A percentile compares a stretch with the other conserved stretches of the same genome.
Evolutionary conservation across 2,113 vertebrate species (phyloP).

Genomic region (Archocentrus centrarchus): DNA sequence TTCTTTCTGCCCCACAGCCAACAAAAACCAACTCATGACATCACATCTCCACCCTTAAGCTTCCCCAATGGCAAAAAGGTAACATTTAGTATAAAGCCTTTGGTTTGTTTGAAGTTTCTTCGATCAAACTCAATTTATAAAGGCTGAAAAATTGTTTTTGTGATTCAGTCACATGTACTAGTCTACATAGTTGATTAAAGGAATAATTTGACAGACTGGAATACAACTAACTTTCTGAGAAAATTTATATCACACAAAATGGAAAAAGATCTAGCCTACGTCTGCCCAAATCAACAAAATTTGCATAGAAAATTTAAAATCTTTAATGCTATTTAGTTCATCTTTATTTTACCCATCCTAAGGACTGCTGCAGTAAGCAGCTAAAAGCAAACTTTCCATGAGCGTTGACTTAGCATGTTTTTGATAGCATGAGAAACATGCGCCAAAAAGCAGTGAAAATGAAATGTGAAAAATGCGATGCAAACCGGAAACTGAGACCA

Average conservation of each 20-base stretch:
- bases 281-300: not conserved
- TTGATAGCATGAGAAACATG: too few species aligned
- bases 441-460: too few species aligned
- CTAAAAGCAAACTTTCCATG: too few species aligned
- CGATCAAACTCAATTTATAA: not conserved
- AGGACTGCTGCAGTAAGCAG: too few species aligned
- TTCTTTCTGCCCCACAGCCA: constrained; percentile 63
- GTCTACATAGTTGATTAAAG: not conserved
- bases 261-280: not conserved
- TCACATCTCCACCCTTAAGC: constrained; percentile 50
- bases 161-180: not conserved
- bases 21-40: constrained; percentile 69
- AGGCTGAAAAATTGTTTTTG: not conserved
- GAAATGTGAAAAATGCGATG: too few species aligned
- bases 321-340: not conserved
- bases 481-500: too few species aligned
- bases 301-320: not conserved
- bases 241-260: not conserved
- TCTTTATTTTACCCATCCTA: too few species aligned
- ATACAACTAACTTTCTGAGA: not conserved
- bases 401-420: too few species aligned
- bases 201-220: not conserved
- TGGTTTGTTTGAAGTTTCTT: not conserved
- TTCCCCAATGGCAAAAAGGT: constrained; percentile 19
- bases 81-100: not conserved